These are phyloP conservation scores for Dasypus novemcinctus DNA, from an alignment of 2,113 vertebrate species.

Conservation along the genomic window DNA sequence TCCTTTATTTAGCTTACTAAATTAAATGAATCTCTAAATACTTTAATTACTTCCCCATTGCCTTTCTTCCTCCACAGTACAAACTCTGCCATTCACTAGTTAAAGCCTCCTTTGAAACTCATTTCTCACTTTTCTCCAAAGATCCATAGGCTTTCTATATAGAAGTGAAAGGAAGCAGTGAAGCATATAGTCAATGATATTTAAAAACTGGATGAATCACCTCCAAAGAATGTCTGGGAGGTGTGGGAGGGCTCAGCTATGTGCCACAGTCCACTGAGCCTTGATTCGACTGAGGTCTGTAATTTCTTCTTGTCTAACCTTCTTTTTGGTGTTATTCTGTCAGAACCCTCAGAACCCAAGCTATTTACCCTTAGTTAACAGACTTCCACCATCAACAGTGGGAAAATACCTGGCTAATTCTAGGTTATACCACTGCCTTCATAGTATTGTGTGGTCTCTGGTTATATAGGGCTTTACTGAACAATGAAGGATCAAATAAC, in stretches of 20 bases:
- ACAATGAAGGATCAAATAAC: not conserved
- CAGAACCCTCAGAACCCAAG: not conserved
- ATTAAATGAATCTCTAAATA: constrained; percentile 55
- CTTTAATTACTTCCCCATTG: constrained; percentile 57
- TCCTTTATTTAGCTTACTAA: constrained; percentile 71
- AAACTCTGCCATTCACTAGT: constrained; percentile 62
- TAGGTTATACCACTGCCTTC: not conserved
- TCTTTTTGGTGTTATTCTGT: not conserved
- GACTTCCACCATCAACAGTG: not conserved
- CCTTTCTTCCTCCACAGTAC: constrained; percentile 48
- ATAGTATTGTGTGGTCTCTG: not conserved
- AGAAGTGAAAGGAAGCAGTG: constrained; percentile 68
- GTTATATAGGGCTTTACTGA: not conserved
- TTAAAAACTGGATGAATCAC: constrained; percentile 68
- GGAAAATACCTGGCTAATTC: not conserved
- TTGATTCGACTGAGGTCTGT: not conserved
- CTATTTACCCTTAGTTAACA: not conserved
- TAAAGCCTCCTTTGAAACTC: constrained; percentile 70
- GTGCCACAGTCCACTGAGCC: not conserved
- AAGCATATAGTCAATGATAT: constrained; percentile 42
- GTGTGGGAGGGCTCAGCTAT: not conserved
- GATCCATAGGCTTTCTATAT: constrained; percentile 40
- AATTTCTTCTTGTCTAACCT: not conserved
- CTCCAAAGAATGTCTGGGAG: not conserved
- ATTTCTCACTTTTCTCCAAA: constrained; percentile 54